These are phyloP conservation scores for Epirrhoe tristata DNA, from an alignment of 2,888 invertebrate genomes.

Conservation along the genomic window DNA sequence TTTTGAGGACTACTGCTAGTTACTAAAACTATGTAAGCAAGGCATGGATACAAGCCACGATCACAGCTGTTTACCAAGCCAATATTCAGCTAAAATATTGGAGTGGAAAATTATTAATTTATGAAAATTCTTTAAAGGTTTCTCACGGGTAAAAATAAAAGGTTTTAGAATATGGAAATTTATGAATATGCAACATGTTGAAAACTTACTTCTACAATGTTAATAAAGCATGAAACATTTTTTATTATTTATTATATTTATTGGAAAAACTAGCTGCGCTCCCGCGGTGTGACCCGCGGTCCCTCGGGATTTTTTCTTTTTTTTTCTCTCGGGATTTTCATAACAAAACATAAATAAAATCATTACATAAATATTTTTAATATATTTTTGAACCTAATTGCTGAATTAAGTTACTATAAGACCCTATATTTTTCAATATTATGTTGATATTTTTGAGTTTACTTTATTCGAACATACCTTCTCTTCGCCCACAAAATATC, in stretches of 20 bases:
- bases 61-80: constrained; percentile 2
- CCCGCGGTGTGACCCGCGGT: no score
- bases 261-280: no score
- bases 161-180: background rate
- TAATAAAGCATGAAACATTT: background rate
- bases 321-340: no score
- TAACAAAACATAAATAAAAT: no score
- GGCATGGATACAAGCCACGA: background rate
- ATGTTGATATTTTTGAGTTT: no score
- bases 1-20: background rate
- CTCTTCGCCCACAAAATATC: no score
- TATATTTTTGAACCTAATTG: no score
- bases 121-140: background rate
- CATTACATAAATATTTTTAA: no score
- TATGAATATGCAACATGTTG: background rate
- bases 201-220: background rate
- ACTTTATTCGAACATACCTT: no score
- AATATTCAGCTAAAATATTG: background rate
- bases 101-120: constrained; percentile 1
- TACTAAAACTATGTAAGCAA: background rate
- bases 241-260: background rate
- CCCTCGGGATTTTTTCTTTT: no score
- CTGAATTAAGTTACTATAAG: no score
- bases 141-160: background rate
- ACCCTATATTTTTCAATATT: no score